phyloP scores from a whole-genome alignment of 2,888 invertebrate genomes.

The Seira musarum region DNA sequence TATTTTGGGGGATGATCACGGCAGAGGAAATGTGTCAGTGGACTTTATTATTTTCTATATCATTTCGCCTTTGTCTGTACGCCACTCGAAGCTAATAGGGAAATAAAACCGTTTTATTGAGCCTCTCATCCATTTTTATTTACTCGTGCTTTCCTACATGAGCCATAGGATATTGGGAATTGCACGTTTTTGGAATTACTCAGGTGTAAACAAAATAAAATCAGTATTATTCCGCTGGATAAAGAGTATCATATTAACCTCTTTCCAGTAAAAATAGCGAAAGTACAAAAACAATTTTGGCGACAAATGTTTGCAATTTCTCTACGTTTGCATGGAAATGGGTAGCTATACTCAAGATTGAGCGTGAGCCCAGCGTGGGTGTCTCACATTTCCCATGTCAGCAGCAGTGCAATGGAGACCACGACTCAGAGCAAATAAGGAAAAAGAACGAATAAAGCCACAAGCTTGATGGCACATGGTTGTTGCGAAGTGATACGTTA shows the following conservation, averaged over 20 bases:
- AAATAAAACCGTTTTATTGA: constrained; percentile 5
- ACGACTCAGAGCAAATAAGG: too few species aligned
- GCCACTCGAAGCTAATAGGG: not conserved
- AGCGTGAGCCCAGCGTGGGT: not conserved
- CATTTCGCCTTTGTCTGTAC: not conserved
- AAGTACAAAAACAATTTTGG: too few species aligned
- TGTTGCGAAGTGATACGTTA: not conserved
- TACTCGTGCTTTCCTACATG: not conserved
- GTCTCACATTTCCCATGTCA: not conserved
- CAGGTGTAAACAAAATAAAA: constrained; percentile 9
- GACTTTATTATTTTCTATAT: not conserved
- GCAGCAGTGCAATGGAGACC: too few species aligned
- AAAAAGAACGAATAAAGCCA: not conserved
- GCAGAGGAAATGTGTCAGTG: not conserved
- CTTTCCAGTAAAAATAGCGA: not conserved
- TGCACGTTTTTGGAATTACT: not conserved
- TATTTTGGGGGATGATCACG: not conserved
- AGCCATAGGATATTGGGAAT: not conserved
- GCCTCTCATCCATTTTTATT: constrained; percentile 10
- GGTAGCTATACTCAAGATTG: too few species aligned
- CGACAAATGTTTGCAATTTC: too few species aligned
- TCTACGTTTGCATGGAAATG: too few species aligned
- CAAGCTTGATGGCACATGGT: not conserved
- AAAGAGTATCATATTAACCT: not conserved
- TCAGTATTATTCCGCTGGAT: not conserved